These are phyloP conservation scores for Tetragonisca angustula DNA, from an alignment of 2,888 invertebrate species.

Conservation along the genomic window DNA sequence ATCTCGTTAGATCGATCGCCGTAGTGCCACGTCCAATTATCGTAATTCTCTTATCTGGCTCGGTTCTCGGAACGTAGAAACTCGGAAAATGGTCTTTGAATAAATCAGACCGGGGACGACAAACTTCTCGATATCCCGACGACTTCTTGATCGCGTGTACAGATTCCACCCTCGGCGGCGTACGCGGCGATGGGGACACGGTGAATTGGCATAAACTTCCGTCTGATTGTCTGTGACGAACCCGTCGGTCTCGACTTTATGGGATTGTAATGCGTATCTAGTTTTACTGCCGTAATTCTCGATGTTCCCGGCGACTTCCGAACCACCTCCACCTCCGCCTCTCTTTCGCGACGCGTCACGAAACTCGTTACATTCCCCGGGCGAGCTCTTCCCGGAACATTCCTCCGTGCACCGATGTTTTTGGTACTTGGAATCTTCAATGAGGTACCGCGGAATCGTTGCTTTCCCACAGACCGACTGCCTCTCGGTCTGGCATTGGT, in stretches of 20 bases:
- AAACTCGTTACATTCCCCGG: constrained; percentile 59
- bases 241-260: constrained; percentile 62
- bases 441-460: constrained; percentile 42
- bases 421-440: constrained; percentile 40
- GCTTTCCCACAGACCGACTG: neutral
- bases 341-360: constrained; percentile 44
- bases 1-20: constrained; percentile 69
- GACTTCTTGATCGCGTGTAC: constrained; percentile 67
- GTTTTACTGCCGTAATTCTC: constrained; percentile 66
- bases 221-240: constrained; percentile 69
- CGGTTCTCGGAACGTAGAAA: constrained; percentile 55
- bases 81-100: constrained; percentile 70
- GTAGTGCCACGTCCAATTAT: constrained; percentile 69
- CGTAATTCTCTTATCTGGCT: constrained; percentile 71
- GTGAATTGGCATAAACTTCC: constrained; percentile 64
- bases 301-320: constrained; percentile 44
- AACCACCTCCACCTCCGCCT: constrained; percentile 15
- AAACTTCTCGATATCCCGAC: constrained; percentile 57
- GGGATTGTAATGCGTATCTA: constrained; percentile 68
- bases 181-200: neutral
- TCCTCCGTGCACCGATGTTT: constrained; percentile 39
- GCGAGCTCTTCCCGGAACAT: constrained; percentile 54
- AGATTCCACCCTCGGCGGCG: constrained; percentile 14
- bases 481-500: neutral
- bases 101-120: constrained; percentile 61